A percentile compares a stretch with the other conserved stretches of the same genome.
Evolutionary conservation across 2,113 vertebrate genomes (phyloP).

Genomic region (Erythrolamprus reginae): DNA sequence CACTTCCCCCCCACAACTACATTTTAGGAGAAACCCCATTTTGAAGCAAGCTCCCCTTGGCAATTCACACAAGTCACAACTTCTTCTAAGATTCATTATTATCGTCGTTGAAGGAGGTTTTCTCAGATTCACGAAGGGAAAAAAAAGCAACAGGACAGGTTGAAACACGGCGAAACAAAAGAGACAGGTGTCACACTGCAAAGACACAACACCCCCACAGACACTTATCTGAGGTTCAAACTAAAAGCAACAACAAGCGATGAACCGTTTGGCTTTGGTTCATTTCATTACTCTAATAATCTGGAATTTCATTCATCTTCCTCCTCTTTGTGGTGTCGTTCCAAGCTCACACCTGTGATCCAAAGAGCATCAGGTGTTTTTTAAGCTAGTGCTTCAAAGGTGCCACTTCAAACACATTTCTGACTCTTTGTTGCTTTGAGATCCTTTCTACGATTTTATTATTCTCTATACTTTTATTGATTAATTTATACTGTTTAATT

Average conservation of each 20-base stretch:
- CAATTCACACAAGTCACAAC: not conserved
- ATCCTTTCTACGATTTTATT: too few species aligned
- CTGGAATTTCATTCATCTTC: not conserved
- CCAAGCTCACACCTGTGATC: not conserved
- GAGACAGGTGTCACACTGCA: not conserved
- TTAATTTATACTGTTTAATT: too few species aligned
- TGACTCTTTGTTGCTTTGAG: too few species aligned
- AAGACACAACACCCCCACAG: not conserved
- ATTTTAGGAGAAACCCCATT: not conserved
- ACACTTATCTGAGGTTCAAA: not conserved
- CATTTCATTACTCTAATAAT: not conserved
- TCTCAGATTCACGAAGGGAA: not conserved
- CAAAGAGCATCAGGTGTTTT: not conserved
- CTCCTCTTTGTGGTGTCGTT: not conserved
- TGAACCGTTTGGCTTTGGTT: not conserved
- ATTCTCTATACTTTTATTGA: too few species aligned
- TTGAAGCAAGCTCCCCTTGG: not conserved
- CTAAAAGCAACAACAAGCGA: not conserved
- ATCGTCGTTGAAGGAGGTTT: too few species aligned
- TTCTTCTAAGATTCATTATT: not conserved
- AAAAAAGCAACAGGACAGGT: not conserved
- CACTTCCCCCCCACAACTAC: not conserved
- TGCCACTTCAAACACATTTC: too few species aligned
- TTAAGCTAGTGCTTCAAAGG: too few species aligned
- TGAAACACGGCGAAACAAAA: not conserved